Base-by-base conservation (phyloP, 2,797 vertebrate genomes). In the Anniella stebbinsi region DNA sequence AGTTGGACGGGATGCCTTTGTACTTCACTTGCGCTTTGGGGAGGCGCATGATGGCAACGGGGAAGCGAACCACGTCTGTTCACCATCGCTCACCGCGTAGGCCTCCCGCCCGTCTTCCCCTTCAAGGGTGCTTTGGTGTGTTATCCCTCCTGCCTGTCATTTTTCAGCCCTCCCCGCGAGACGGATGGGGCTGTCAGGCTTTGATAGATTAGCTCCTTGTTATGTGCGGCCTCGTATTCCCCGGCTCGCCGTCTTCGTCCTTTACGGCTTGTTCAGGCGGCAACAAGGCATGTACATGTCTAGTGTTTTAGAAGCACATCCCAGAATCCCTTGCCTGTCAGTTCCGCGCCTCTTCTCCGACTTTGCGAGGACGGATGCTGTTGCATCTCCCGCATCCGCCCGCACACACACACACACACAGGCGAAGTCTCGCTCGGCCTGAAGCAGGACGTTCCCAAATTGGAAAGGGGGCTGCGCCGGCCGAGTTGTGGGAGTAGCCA, bases 91-190 rank as follows among this genome's bases (percentile, higher is more conserved):
- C n/a, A 3, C 28, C 6, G 28, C 13, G 23, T n/a, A 25, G 60
- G 45, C n/a, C 48, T 60, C 28, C 38, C 18, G 48, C 28, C 63
- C 1, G 28, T 57, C 51, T 57, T 41, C 18, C 6, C 63, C 75
- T 48, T 67, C 25, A 66, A 88, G 30, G 30, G 38, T 45, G 23
- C 63, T 57, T 70, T 11, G 48, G 45, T n/a, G 28, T 1, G 5
- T 78, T 80, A 36, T 80, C 89, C 86, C 87, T 88, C 75, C 36
- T 80, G 28, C 38, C 75, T 80, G 69, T 88, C 87, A 88, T 30
- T 63, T 10, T 3, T 8, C 10, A 38, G 54, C 57, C 28, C 76
- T 33, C 63, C 67, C 67, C 18, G 18, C 2, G 84, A 87, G 84
- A 89, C 78, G 57, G 78, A 80, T 28, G 6, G 33, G n/a, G 38